Evolutionary conservation across 2,113 vertebrate species (phyloP).

Genomic region (Salvelinus namaycush): DNA sequence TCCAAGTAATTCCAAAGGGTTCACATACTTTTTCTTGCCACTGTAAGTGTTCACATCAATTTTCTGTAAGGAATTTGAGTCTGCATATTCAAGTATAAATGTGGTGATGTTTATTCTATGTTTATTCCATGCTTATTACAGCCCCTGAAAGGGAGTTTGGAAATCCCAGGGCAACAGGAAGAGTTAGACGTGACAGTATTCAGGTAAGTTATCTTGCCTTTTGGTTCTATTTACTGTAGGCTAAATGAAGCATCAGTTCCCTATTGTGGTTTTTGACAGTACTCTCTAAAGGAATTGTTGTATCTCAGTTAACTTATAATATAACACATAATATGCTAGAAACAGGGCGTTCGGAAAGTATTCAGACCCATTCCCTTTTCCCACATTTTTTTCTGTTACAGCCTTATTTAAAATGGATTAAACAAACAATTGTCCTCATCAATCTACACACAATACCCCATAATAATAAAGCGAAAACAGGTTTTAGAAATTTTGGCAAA

Average conservation of each 20-base stretch:
- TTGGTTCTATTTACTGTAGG: neutral
- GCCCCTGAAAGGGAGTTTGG: slow-evolving; percentile 40
- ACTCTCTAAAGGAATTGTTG: neutral
- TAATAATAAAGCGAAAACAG: too few relatives aligned
- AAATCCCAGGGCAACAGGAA: slow-evolving; percentile 27
- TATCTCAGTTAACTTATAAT: neutral
- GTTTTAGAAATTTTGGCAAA: too few relatives aligned
- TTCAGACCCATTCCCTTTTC: neutral
- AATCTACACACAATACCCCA: too few relatives aligned
- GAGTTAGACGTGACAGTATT: slow-evolving; percentile 62
- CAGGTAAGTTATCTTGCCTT: slow-evolving; percentile 54
- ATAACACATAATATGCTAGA: too few relatives aligned
- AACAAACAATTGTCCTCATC: too few relatives aligned
- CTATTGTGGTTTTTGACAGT: neutral
- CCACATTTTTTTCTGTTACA: neutral
- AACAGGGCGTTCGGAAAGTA: slow-evolving; percentile 23
- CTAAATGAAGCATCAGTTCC: neutral
- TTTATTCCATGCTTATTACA: slow-evolving; percentile 24
- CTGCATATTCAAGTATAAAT: neutral
- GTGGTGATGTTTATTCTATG: neutral
- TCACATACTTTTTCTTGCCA: too few relatives aligned
- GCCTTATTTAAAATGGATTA: too few relatives aligned
- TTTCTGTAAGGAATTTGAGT: neutral
- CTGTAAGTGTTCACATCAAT: slow-evolving; percentile 39
- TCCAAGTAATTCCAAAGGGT: too few relatives aligned